Evolutionary conservation across 2,797 vertebrate species (phyloP).

Genomic region (Diglossa cyanea): DNA sequence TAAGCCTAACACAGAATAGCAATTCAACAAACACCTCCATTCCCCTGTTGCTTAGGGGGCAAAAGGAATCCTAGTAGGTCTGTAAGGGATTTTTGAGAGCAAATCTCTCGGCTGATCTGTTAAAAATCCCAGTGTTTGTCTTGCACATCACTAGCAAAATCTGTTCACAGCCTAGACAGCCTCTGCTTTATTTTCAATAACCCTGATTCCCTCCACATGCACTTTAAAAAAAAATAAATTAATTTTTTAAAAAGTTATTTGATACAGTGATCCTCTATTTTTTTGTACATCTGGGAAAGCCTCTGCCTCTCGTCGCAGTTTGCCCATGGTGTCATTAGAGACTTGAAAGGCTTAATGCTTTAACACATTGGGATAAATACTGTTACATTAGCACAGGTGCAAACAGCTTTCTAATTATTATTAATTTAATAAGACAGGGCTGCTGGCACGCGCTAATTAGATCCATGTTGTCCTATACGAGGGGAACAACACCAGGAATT

Average conservation of each 20-base stretch:
- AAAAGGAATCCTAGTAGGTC: neutral
- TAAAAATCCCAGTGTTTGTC: neutral
- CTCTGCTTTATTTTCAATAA: neutral
- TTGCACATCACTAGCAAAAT: neutral
- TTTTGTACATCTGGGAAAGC: neutral
- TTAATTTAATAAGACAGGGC: constrained; percentile 12
- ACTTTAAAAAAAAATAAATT: neutral
- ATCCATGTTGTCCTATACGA: neutral
- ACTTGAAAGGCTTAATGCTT: neutral
- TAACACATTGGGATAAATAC: neutral
- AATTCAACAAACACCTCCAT: neutral
- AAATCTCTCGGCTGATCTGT: neutral
- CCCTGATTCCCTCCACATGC: neutral
- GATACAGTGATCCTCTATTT: neutral
- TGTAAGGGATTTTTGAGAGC: neutral
- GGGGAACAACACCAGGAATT: constrained; percentile 5
- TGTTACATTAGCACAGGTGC: constrained; percentile 43
- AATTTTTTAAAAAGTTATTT: neutral
- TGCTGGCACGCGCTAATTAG: constrained; percentile 32
- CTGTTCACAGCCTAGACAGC: neutral
- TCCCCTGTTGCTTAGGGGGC: neutral
- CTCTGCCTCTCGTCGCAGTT: fast-evolving
- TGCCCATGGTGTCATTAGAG: neutral
- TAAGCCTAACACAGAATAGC: constrained; percentile 7
- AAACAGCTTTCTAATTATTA: constrained; percentile 33